Evolutionary conservation across 1,140 invertebrate genomes (phyloP).

Genomic region (Drosophila lacertosa): DNA sequence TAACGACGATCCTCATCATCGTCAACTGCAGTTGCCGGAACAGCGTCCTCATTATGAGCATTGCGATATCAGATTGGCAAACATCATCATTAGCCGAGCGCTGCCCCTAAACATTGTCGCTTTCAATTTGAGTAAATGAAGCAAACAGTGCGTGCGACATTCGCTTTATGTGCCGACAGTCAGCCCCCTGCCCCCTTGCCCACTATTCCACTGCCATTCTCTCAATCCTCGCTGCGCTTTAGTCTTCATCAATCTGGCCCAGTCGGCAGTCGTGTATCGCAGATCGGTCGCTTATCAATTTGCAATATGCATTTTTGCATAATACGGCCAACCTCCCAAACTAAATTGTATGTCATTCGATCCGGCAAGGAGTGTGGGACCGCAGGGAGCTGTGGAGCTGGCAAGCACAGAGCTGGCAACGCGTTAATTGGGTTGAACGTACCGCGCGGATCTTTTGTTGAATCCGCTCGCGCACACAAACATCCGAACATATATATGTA

Average conservation of each 20-base stretch:
- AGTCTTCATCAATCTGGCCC: not conserved
- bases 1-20: constrained; percentile 8
- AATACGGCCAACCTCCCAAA: constrained; percentile 48
- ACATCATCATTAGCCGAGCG: constrained; percentile 60
- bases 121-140: constrained; percentile 79
- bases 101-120: constrained; percentile 62
- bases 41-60: constrained; percentile 23
- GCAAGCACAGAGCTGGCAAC: constrained; percentile 26
- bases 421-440: constrained; percentile 82
- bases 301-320: constrained; percentile 81
- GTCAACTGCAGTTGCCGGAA: constrained; percentile 15
- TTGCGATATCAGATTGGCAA: constrained; percentile 31
- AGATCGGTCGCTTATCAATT: constrained; percentile 68
- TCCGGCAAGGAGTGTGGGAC: not conserved
- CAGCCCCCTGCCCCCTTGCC: not conserved
- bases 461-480: constrained; percentile 23
- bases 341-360: constrained; percentile 33
- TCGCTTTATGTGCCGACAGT: constrained; percentile 79
- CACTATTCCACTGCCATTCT: not conserved
- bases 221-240: not conserved
- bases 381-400: not conserved
- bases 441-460: constrained; percentile 57
- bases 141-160: constrained; percentile 80
- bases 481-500: not conserved
- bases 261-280: constrained; percentile 12